These are phyloP conservation scores for Parauchenoglanis ngamensis DNA, from an alignment of 2,797 vertebrate genomes.

Conservation along the genomic window DNA sequence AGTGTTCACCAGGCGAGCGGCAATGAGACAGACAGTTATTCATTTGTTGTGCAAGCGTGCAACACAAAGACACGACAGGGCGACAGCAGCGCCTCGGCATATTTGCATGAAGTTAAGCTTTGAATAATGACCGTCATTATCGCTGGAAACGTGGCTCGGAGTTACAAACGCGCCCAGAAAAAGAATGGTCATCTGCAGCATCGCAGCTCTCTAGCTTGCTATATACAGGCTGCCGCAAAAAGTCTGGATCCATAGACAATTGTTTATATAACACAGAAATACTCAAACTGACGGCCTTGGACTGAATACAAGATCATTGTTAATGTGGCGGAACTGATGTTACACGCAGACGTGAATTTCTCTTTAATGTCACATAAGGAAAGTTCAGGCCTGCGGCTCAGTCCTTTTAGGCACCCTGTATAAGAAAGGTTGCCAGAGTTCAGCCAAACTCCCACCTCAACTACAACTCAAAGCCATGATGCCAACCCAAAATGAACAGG, in stretches of 20 bases:
- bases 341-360: no score
- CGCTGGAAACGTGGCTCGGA: not conserved
- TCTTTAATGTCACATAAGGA: no score
- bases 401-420: no score
- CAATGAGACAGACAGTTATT: not conserved
- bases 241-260: no score
- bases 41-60: not conserved
- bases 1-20: not conserved
- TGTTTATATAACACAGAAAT: no score
- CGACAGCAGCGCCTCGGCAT: not conserved
- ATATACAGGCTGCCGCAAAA: no score
- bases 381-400: no score
- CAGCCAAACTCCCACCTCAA: not conserved
- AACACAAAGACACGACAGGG: not conserved
- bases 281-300: no score
- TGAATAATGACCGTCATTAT: not conserved
- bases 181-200: no score
- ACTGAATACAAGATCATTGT: no score
- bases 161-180: not conserved
- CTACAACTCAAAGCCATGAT: not conserved
- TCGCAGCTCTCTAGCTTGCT: not conserved
- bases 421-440: not conserved
- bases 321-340: no score
- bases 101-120: not conserved
- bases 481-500: not conserved